Evolutionary conservation across 2,888 invertebrate species (phyloP), one percentile per base, ranked within the genome.

Genomic region (Oscheius sp.): DNA sequence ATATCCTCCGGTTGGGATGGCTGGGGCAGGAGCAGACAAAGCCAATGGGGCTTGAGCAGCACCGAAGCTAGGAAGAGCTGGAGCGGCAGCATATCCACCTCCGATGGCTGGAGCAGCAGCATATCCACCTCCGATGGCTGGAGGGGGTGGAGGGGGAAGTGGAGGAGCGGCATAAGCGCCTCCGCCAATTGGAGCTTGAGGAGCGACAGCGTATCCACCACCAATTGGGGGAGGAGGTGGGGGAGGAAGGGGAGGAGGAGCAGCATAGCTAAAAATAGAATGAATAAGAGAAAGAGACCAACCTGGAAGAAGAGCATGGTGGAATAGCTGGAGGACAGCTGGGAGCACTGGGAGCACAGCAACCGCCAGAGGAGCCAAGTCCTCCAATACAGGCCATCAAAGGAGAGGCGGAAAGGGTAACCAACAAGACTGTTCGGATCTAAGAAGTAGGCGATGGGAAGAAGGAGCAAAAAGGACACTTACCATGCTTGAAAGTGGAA

Each of bases 291-390:
- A 31, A 12, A 37, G 3, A 25, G 12, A 23, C 50, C 5, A n/a
- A 77, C 82, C 78, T 81, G 6, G 67, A 67, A 33, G 45, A 45
- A n/a, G 57, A 57, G 57, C 67, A 67, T 20, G 45, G 67, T n/a
- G 67, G 67, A 1, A 33, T 39, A 17, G 57, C 67, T 3, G 57
- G 33, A 27, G 55, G 27, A 5, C 67, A 55, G 45, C 68, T 50
- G 17, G 68, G 61, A 29, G 48, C 52, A 33, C 46, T 46, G 23
- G 61, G 61, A 4, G 61, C 61, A 61, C 68, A 68, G 37, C 68
- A 68, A 12, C 68, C 68, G 15, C 68, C 68, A 31, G 53, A 34
- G 10, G 65, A 65, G 5, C 65, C 65, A 2, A 37, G 29, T 27
- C 68, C 68, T 58, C 68, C 68, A 53, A 72, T 65, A 63, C 72